These are phyloP conservation scores for Terebella lapidaria DNA, from an alignment of 2,888 invertebrate species.

Conservation along the genomic window DNA sequence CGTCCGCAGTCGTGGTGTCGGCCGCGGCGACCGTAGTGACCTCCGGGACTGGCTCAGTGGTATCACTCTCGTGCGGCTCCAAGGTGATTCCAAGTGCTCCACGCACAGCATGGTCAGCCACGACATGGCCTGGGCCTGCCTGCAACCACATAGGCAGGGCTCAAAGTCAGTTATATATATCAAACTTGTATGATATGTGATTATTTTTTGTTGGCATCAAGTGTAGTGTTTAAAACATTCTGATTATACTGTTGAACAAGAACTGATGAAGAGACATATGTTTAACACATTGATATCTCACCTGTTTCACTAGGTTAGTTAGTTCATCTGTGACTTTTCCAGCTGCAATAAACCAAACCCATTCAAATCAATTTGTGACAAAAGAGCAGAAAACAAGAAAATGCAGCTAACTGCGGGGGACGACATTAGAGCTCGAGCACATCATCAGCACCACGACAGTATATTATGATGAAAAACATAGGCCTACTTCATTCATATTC, in stretches of 20 bases:
- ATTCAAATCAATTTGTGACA: too few relatives aligned
- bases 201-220: not conserved
- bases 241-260: not conserved
- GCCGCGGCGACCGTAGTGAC: not conserved
- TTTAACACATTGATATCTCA: too few relatives aligned
- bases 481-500: too few relatives aligned
- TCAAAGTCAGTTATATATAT: not conserved
- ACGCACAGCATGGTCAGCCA: not conserved
- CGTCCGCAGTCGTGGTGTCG: not conserved
- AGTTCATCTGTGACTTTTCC: slow-evolving; percentile 9
- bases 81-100: not conserved
- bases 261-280: not conserved
- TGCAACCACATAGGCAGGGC: not conserved
- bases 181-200: not conserved
- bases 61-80: not conserved
- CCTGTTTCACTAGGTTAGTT: slow-evolving; percentile 10
- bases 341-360: slow-evolving; percentile 7
- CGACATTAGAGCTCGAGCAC: too few relatives aligned
- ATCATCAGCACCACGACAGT: too few relatives aligned
- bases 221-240: too few relatives aligned
- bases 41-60: not conserved
- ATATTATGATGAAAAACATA: too few relatives aligned
- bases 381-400: too few relatives aligned
- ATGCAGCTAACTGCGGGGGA: too few relatives aligned
- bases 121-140: not conserved